Base-by-base conservation (phyloP, 2,797 vertebrate genomes). In the Chanos chanos region DNA sequence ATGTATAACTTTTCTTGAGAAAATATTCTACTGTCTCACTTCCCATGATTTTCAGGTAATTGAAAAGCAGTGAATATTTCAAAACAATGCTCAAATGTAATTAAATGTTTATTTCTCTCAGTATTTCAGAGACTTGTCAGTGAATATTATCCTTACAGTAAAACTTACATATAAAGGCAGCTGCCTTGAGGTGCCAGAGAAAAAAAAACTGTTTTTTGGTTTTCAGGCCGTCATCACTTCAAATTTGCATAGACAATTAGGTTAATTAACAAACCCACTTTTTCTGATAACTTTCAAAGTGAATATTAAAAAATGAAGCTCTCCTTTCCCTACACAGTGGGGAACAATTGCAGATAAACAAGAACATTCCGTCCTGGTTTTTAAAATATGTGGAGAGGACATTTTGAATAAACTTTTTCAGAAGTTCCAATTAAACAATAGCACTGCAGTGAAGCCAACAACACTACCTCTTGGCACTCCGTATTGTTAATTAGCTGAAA, bases 231-330 rank as follows among this genome's bases (percentile, higher is more conserved):
- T 52, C 56, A 37, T 57, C 16, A 39, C 45, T 47, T 40, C 56
- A 40, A 47, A 59, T 71, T 43, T 45, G 41, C 49, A 58, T 37
- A 63, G n/a, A 27, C 39, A 67, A 58, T 49, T 59, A 65, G 34
- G 31, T 57, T 30, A 53, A 36, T 34, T 34, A 49, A 45, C 13
- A 48, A 56, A 45, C 19, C 37, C 36, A 64, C 45, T 53, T 53
- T 24, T 54, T 25, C 16, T 61, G 22, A 48, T 64, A 12, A 13
- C 16, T 54, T 55, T 61, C 30, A 27, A 54, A 61, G 49, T 31
- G 2, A 44, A 62, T 36, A 44, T 27, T 51, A 12, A 57, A 50
- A 34, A 33, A 28, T 16, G 49, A 43, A 12, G 12, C 18, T 50
- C 30, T 10, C 5, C 15, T 65, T 44, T 66, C 19, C 22, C 15